phyloP scores from a whole-genome alignment of 2,113 vertebrate genomes.

The Charadrius vociferus region DNA sequence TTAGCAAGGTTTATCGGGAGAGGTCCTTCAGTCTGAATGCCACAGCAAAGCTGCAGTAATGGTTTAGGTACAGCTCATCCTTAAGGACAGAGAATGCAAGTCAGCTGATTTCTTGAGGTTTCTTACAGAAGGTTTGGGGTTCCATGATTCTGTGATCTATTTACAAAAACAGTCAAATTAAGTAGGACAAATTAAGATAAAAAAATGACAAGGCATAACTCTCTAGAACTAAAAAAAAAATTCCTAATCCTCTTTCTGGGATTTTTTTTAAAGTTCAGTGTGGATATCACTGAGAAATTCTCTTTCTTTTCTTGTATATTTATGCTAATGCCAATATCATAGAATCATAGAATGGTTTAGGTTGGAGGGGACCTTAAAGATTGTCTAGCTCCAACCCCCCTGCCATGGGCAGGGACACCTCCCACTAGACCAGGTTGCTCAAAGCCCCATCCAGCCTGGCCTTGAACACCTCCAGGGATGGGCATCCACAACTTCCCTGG shows the following conservation, averaged over 20 bases:
- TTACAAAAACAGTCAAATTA: not conserved
- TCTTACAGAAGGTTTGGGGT: not conserved
- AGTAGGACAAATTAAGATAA: not conserved
- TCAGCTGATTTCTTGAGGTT: not conserved
- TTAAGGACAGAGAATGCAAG: not conserved
- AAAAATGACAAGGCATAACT: not conserved
- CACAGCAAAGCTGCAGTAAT: not conserved
- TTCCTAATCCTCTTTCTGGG: not conserved
- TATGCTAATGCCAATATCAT: not conserved
- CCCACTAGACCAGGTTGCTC: too few species aligned
- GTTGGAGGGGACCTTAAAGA: too few species aligned
- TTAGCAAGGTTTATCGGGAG: not conserved
- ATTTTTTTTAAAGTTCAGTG: not conserved
- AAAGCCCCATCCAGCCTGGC: too few species aligned
- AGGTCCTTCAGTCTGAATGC: not conserved
- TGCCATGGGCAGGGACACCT: too few species aligned
- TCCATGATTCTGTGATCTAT: not conserved
- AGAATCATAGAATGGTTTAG: too few species aligned
- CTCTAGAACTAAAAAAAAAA: not conserved
- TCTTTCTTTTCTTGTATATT: not conserved
- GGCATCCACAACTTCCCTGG: too few species aligned
- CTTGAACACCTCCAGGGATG: too few species aligned
- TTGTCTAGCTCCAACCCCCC: too few species aligned
- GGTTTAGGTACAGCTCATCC: not conserved
- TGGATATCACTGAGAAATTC: not conserved